Conservation (phyloP, 2,797 vertebrate species). For the Dicrostonyx torquatus region DNA sequence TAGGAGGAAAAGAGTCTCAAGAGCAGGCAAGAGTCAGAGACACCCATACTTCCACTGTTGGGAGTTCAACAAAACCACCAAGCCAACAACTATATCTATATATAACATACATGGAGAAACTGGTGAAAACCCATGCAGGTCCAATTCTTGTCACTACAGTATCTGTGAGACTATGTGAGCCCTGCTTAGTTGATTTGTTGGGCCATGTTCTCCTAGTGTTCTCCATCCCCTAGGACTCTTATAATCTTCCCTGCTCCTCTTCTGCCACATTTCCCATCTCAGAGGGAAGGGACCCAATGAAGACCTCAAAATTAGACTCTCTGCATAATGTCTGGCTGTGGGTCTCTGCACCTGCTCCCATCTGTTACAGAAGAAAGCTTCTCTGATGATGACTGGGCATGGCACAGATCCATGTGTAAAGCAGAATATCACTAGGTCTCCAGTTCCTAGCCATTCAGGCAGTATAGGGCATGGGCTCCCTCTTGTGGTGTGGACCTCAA, state of each 20-base stretch:
- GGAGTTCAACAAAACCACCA: not conserved
- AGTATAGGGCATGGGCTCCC: not conserved
- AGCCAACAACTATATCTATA: not conserved
- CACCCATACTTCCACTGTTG: not conserved
- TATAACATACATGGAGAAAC: not conserved
- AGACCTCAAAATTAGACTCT: not conserved
- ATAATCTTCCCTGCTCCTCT: not conserved
- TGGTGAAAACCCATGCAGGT: not conserved
- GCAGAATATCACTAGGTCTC: not conserved
- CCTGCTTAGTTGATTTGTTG: not conserved
- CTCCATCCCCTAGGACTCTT: not conserved
- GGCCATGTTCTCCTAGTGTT: not conserved
- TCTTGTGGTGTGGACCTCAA: not conserved
- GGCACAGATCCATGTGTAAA: not conserved
- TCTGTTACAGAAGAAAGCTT: not conserved
- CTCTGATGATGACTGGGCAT: not conserved
- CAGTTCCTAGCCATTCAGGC: not conserved
- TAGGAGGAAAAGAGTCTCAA: not conserved
- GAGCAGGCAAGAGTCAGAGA: not conserved
- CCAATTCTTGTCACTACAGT: not conserved
- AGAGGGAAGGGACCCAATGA: not conserved
- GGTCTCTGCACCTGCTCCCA: not conserved
- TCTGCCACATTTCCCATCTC: not conserved
- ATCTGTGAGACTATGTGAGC: not conserved
- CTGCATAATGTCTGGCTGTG: not conserved